These are phyloP conservation scores for Leucozona laternaria DNA, from an alignment of 2,888 invertebrate genomes.

Conservation along the genomic window DNA sequence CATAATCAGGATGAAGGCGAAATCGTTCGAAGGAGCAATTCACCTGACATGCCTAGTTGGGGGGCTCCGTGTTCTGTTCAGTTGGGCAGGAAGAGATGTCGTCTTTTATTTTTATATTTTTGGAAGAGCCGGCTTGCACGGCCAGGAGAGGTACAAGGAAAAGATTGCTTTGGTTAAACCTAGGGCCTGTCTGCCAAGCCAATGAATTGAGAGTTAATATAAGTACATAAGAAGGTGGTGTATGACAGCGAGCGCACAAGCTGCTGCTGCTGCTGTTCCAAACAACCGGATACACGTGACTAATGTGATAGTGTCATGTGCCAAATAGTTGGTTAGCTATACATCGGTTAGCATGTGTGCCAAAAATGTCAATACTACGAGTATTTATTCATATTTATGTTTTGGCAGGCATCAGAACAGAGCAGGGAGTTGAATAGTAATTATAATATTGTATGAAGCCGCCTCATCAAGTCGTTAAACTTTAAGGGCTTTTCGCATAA, in stretches of 20 bases:
- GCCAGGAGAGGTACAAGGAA: background rate
- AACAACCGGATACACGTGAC: constrained; percentile 54
- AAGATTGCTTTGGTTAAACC: constrained; percentile 29
- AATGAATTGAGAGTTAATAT: constrained; percentile 59
- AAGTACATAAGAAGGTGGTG: constrained; percentile 23
- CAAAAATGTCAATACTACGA: constrained; percentile 32
- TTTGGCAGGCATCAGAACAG: background rate
- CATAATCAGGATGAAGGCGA: background rate
- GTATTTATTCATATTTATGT: background rate
- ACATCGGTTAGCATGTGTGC: constrained; percentile 67
- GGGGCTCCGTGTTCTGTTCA: background rate
- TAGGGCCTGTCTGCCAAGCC: constrained; percentile 62
- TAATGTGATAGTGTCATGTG: constrained; percentile 65
- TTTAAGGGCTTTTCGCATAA: constrained; percentile 5
- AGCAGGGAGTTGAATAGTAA: background rate
- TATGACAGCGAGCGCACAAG: background rate
- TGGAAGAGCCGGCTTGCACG: background rate
- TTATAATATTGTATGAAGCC: background rate
- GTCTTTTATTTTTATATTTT: background rate
- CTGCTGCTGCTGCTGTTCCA: too few species aligned
- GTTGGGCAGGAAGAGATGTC: constrained; percentile 47
- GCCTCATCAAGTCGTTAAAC: constrained; percentile 1
- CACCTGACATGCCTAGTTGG: constrained; percentile 46
- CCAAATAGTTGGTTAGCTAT: constrained; percentile 61
- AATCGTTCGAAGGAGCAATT: constrained; percentile 22